Evolutionary conservation across 2,888 invertebrate species (phyloP).

Genomic region (Arge pagana): DNA sequence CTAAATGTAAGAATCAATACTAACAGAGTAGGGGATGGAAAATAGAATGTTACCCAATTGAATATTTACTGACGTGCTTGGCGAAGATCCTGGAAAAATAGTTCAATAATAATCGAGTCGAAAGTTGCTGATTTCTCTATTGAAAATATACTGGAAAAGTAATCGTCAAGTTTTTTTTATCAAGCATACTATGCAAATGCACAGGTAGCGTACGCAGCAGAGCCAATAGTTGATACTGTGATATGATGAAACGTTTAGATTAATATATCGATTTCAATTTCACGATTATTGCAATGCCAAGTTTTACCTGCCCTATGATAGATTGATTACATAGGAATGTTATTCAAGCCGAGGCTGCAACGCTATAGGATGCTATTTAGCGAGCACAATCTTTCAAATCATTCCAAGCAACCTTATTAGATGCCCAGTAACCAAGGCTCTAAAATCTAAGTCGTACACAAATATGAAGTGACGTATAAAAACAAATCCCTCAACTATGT

Average conservation of each 20-base stretch:
- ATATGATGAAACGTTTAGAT: constrained; percentile 38
- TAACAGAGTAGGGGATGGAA: neutral
- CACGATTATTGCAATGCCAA: constrained; percentile 23
- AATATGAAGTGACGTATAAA: constrained; percentile 7
- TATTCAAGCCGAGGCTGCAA: constrained; percentile 4
- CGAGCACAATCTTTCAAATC: constrained; percentile 20
- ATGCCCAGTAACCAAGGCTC: constrained; percentile 7
- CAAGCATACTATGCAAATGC: neutral
- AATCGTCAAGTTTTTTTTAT: constrained; percentile 1
- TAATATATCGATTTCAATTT: constrained; percentile 26
- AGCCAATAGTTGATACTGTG: constrained; percentile 42
- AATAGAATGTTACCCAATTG: constrained; percentile 3
- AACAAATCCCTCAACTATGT: too few species aligned
- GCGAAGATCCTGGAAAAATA: neutral
- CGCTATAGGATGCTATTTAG: constrained; percentile 21
- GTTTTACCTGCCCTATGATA: constrained; percentile 18
- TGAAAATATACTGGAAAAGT: constrained; percentile 10
- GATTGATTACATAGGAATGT: constrained; percentile 4
- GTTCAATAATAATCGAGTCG: neutral
- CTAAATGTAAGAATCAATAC: neutral
- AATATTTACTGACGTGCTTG: constrained; percentile 12
- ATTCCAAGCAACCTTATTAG: constrained; percentile 17
- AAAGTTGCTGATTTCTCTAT: neutral
- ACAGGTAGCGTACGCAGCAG: neutral
- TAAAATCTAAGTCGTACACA: constrained; percentile 17